Evolutionary conservation across 2,888 invertebrate genomes (phyloP).

Genomic region (Dasypolia templi): DNA sequence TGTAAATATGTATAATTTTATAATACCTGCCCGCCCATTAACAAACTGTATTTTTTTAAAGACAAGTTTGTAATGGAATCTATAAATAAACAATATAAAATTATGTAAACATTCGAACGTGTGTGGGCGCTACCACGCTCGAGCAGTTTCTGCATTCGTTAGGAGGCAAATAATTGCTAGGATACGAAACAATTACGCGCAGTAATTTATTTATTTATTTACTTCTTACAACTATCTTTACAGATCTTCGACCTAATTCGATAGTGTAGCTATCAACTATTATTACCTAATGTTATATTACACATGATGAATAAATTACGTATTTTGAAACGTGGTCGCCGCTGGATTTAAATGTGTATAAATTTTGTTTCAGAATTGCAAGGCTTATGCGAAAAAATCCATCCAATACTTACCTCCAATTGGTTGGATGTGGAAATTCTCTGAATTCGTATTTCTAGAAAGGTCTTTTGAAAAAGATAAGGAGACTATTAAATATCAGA

Average conservation of each 20-base stretch:
- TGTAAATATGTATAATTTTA: not conserved
- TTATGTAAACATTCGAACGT: constrained; percentile 29
- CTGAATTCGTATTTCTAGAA: constrained; percentile 98
- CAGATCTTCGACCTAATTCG: too few relatives aligned
- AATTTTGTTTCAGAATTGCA: constrained; percentile 93
- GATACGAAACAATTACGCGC: not conserved
- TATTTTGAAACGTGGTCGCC: constrained; percentile 18
- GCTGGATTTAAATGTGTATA: constrained; percentile 2
- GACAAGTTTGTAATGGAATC: constrained; percentile 1
- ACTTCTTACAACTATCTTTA: too few relatives aligned
- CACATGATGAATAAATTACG: constrained; percentile 14
- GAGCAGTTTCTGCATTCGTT: constrained; percentile 28
- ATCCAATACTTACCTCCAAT: constrained; percentile 97
- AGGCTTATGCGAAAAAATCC: constrained; percentile 98
- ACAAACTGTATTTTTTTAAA: constrained; percentile 18
- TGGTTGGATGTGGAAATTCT: constrained; percentile 99
- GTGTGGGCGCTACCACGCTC: constrained; percentile 21
- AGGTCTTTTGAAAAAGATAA: constrained; percentile 97
- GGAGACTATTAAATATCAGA: constrained; percentile 94
- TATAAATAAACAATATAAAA: constrained; percentile 22
- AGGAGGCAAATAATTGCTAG: not conserved
- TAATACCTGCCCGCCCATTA: not conserved
- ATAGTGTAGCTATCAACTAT: too few relatives aligned
- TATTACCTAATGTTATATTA: too few relatives aligned
- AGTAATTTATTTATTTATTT: too few relatives aligned